These are phyloP conservation scores for Grallaria varia DNA, from an alignment of 2,113 vertebrate species.

Conservation along the genomic window DNA sequence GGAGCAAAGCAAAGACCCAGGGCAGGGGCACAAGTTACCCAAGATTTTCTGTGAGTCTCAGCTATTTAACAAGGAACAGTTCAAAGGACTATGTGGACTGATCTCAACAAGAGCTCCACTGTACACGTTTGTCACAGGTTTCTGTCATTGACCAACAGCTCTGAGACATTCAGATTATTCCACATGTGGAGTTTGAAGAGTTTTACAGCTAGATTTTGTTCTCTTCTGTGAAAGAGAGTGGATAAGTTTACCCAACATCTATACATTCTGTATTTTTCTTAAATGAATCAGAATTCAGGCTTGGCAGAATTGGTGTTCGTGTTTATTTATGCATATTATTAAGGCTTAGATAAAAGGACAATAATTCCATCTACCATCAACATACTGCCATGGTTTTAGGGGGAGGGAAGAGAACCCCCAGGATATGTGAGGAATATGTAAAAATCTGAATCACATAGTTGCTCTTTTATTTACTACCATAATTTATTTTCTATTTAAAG, in stretches of 20 bases:
- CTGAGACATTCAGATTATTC: background rate
- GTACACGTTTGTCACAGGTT: background rate
- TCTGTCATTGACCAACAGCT: background rate
- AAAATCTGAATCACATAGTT: background rate
- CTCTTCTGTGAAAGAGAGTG: background rate
- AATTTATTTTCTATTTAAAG: slow-evolving; percentile 6
- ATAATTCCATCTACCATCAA: background rate
- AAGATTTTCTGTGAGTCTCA: background rate
- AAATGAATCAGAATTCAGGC: background rate
- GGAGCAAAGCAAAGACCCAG: background rate
- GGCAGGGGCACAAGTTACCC: background rate
- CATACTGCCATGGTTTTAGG: background rate
- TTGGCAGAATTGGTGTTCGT: background rate
- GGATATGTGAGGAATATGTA: background rate
- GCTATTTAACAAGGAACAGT: background rate
- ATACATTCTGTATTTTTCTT: background rate
- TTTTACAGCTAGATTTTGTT: background rate
- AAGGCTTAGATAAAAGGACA: background rate
- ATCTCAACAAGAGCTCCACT: background rate
- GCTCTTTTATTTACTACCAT: background rate
- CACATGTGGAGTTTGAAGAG: background rate
- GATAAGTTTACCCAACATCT: background rate
- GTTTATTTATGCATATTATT: background rate
- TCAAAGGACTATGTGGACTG: background rate
- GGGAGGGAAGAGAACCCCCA: background rate